A percentile compares a stretch with the other conserved stretches of the same genome.
Evolutionary conservation across 2,888 invertebrate species (phyloP).

Genomic region (Aphelenchoides bicaudatus): DNA sequence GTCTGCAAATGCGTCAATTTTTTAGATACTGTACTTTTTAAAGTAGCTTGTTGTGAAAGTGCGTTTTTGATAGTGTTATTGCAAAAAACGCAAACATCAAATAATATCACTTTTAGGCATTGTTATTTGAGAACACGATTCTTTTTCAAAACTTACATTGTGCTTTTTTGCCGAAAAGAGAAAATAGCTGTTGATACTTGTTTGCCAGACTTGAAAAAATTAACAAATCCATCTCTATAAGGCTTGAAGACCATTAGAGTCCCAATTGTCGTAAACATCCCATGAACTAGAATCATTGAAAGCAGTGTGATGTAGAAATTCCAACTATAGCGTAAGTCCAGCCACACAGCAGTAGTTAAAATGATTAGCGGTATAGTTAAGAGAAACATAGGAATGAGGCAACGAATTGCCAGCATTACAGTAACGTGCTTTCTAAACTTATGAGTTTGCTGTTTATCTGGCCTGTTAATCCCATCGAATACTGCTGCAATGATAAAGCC

Average conservation of each 20-base stretch:
- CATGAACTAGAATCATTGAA: not conserved
- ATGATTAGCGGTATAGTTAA: not conserved
- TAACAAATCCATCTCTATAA: conserved; percentile 2
- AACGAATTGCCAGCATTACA: conserved; percentile 1
- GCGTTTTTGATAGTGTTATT: too few relatives aligned
- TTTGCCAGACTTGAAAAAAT: too few relatives aligned
- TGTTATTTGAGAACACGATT: too few relatives aligned
- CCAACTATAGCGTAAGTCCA: conserved; percentile 2
- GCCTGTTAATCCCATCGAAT: not conserved
- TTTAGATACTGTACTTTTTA: too few relatives aligned
- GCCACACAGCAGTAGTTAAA: not conserved
- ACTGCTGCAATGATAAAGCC: not conserved
- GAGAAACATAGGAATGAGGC: conserved; percentile 1
- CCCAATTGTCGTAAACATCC: not conserved
- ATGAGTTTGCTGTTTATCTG: not conserved
- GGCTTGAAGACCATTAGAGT: conserved; percentile 7
- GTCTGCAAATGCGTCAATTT: too few relatives aligned
- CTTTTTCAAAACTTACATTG: too few relatives aligned
- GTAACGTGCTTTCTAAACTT: not conserved
- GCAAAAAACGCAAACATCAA: too few relatives aligned
- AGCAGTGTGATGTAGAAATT: not conserved
- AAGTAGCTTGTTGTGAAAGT: too few relatives aligned
- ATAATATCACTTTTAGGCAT: too few relatives aligned
- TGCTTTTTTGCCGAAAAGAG: too few relatives aligned
- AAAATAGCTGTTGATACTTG: too few relatives aligned